A percentile compares a stretch with the other conserved stretches of the same genome.
phyloP scores from a whole-genome alignment of 2,113 vertebrate species.

The Gallinago jamesoni region DNA sequence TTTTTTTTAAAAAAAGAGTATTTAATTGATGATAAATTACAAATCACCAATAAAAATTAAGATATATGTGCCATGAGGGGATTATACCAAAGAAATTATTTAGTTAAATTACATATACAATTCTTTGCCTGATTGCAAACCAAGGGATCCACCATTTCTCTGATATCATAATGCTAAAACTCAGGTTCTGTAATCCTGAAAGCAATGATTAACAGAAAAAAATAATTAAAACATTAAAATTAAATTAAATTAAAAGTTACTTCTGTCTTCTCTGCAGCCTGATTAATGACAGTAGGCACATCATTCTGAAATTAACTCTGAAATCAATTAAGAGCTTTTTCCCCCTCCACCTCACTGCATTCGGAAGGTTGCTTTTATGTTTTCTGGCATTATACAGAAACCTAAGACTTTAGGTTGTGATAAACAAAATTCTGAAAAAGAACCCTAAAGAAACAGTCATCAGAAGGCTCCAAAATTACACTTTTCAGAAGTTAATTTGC shows the following conservation, averaged over 20 bases:
- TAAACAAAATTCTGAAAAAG: background rate
- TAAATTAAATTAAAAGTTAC: background rate
- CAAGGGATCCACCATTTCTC: background rate
- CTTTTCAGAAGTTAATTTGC: background rate
- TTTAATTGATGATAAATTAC: background rate
- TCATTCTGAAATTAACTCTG: background rate
- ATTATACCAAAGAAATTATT: background rate
- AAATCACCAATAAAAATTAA: background rate
- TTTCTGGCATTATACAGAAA: background rate
- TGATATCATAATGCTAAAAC: background rate
- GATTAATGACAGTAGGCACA: background rate
- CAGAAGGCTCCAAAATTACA: background rate
- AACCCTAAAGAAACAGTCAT: background rate
- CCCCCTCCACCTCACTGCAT: background rate
- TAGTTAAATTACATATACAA: background rate
- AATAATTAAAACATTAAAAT: background rate
- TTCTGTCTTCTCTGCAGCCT: background rate
- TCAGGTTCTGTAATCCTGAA: background rate
- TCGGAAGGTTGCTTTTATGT: background rate
- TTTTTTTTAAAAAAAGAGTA: background rate
- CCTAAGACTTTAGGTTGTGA: background rate
- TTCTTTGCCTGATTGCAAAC: background rate
- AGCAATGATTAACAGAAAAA: background rate
- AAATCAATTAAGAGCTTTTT: background rate
- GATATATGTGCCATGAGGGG: background rate